Evolutionary conservation across 2,113 vertebrate species (phyloP).

Genomic region (Atrichornis clamosus): DNA sequence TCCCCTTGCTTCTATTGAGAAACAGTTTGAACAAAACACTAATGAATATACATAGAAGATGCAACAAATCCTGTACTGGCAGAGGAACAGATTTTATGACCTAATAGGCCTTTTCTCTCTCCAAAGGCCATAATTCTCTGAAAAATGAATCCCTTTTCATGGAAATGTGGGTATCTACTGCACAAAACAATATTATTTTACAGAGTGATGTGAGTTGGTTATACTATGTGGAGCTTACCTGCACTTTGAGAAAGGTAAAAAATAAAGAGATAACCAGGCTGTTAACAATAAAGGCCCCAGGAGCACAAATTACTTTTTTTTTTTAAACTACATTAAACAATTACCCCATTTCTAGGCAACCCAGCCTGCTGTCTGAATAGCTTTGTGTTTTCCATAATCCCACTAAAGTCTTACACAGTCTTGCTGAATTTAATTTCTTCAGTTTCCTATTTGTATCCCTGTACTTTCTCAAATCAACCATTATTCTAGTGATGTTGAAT

Average conservation of each 20-base stretch:
- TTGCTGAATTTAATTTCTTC: constrained; percentile 14
- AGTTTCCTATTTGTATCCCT: neutral
- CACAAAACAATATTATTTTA: neutral
- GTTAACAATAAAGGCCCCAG: neutral
- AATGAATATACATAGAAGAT: constrained; percentile 50
- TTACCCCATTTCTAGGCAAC: constrained; percentile 15
- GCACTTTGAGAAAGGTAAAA: neutral
- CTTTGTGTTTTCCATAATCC: constrained; percentile 8
- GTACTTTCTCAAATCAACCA: neutral
- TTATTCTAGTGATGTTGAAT: constrained; percentile 35
- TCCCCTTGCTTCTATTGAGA: constrained; percentile 10
- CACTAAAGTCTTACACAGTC: neutral
- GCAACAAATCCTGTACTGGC: constrained; percentile 50
- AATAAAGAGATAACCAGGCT: neutral
- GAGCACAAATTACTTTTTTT: neutral
- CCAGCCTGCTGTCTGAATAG: neutral
- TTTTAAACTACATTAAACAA: neutral
- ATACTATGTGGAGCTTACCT: neutral
- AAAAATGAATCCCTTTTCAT: neutral
- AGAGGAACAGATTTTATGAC: constrained; percentile 50
- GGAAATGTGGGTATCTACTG: neutral
- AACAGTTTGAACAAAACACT: constrained; percentile 38
- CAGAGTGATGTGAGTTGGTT: neutral
- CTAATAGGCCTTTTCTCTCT: constrained; percentile 49
- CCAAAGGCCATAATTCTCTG: constrained; percentile 11